Percentiles rank a stretch among this genome's conserved stretches.
Conservation (phyloP, 2,113 vertebrate genomes). For the Channa maculata region DNA sequence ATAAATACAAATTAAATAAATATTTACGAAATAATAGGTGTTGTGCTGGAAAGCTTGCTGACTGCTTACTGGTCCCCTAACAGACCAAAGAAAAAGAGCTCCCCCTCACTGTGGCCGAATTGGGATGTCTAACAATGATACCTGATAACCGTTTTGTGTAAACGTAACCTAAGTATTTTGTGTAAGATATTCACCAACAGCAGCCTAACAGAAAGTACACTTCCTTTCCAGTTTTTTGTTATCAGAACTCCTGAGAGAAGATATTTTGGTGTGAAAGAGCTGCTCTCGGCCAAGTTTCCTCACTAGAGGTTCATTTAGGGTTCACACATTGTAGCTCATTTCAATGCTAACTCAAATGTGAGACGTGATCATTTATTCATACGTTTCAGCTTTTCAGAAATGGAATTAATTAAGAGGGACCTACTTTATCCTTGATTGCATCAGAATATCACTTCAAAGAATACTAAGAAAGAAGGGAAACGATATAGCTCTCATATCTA, state of each 20-base stretch:
- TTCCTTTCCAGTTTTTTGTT: slow-evolving; percentile 15
- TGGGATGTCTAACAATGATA: too few species aligned
- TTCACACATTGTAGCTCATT: slow-evolving; percentile 21
- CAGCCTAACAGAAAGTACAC: not conserved
- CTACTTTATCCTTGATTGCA: slow-evolving; percentile 45
- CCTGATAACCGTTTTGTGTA: too few species aligned
- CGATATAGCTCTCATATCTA: not conserved
- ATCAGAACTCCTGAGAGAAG: not conserved
- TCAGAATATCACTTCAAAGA: slow-evolving; percentile 39
- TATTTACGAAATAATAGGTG: too few species aligned
- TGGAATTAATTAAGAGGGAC: slow-evolving; percentile 28
- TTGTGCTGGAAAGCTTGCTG: too few species aligned
- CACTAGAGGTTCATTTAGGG: slow-evolving; percentile 9
- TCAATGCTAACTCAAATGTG: slow-evolving; percentile 34
- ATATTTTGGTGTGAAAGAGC: not conserved
- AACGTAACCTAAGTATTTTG: not conserved
- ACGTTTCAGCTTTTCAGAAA: slow-evolving; percentile 39
- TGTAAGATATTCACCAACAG: not conserved
- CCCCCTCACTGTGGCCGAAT: too few species aligned
- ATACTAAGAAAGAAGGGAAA: not conserved
- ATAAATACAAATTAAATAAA: too few species aligned
- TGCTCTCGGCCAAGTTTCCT: slow-evolving; percentile 10
- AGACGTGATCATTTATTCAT: slow-evolving; percentile 51
- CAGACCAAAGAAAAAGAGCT: too few species aligned
- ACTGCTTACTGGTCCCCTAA: too few species aligned